Evolutionary conservation across 2,797 vertebrate genomes (phyloP), one percentile per base, ranked within the genome.

Genomic region (Adrianichthys oophorus): DNA sequence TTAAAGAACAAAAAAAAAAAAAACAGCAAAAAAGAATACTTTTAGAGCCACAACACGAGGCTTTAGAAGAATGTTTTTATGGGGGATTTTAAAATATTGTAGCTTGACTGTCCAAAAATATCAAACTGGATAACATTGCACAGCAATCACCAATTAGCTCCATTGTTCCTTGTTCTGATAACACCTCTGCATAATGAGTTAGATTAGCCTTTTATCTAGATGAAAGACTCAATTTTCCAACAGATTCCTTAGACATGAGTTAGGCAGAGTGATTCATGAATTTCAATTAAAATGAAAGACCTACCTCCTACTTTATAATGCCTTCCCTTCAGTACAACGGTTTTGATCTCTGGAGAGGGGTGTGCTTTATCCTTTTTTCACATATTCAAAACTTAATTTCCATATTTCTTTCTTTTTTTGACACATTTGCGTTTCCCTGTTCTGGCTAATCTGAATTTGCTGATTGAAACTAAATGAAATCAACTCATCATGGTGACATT

Each of bases 251-350:
- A 89, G 88, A 91, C 88, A 89, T 77, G 76, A 88, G 83, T 90
- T 84, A 85, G 89, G 85, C 80, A 86, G 80, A 80, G 85, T 87
- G 88, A 93, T 88, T 89, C 85, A 91, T 90, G 86, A 88, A 89
- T 92, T 93, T 92, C 88, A 92, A 92, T 93, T 93, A 93, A 92
- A 92, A 92, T 84, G 84, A 90, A 90, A 87, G 84, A 86, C 84
- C 84, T 86, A 83, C 86, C 86, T 91, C 74, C 78, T 81, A 75
- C 87, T 89, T 88, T 89, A 87, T 89, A 90, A 85, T 84, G 87
- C 85, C 79, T 77, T 88, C 80, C 83, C 83, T 83, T 85, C 83
- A 79, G 79, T 87, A 77, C 70, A 72, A 80, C 59, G 62, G 82
- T 90, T 89, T 79, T 87, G 79, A 87, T 90, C 87, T 89, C 77